Conservation (phyloP, 2,113 vertebrate genomes). For the Proteles cristata region DNA sequence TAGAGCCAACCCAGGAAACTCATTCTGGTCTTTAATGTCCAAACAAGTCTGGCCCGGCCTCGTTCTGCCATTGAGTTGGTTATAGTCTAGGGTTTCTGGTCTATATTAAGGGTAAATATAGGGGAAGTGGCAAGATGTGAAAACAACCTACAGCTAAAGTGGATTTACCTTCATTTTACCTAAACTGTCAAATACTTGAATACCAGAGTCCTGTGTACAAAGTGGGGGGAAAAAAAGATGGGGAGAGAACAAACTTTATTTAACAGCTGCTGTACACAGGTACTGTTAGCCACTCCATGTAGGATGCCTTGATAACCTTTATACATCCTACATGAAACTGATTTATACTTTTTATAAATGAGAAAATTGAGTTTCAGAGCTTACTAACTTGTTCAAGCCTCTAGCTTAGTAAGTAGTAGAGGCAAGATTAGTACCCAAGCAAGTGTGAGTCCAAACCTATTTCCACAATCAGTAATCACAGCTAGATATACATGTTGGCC, state of each 20-base stretch:
- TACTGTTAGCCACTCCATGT: background rate
- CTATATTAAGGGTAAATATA: no score
- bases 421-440: background rate
- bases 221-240: background rate
- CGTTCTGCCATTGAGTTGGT: background rate
- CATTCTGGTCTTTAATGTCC: background rate
- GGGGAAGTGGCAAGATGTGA: background rate
- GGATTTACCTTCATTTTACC: background rate
- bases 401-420: background rate
- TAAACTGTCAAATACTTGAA: background rate
- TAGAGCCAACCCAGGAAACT: background rate
- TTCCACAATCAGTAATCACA: background rate
- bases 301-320: background rate
- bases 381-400: background rate
- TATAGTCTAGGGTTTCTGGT: background rate
- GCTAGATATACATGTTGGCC: background rate
- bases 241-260: background rate
- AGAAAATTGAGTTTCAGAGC: background rate
- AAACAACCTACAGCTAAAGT: background rate
- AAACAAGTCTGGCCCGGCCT: conserved; percentile 1
- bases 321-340: background rate
- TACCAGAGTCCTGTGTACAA: background rate
- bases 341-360: background rate
- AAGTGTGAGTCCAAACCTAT: background rate
- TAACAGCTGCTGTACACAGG: background rate